Base-by-base conservation (phyloP, 2,888 invertebrate species). In the Cantharis flavilabris region DNA sequence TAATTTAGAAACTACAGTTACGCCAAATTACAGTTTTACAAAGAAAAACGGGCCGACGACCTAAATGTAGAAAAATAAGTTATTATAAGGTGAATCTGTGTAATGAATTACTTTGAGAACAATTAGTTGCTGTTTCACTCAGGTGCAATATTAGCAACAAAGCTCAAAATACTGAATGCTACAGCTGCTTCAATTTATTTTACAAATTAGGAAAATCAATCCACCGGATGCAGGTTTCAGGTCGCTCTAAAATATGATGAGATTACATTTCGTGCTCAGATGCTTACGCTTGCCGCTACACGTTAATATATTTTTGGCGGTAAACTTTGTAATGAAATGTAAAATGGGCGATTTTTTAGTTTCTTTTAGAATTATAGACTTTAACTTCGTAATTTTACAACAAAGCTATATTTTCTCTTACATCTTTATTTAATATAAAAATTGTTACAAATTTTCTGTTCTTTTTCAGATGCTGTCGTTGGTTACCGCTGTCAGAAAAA, bases 201-300 rank as follows among this genome's bases (percentile, higher is more conserved):
- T 81, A 82, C 83, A 83, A 83, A 83, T 83, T 83, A 82, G 82
- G 80, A 80, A 80, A 82, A 83, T 83, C 82, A 81, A 82, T 82
- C 82, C 78, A 77, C 73, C 73, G 76, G 76, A 80, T 76, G 79
- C 78, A 73, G 76, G 73, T 71, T 76, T 73, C 63, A 71, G 77
- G 79, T 73, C 80, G 78, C 79, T 77, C 80, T 82, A 81, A 81
- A 82, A 82, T 82, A 82, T 82, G 82, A 81, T 73, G 80, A 79
- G 82, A 82, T 82, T 82, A 82, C 78, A 79, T 80, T 80, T 79
- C 76, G 80, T 78, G 80, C 79, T 74, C 80, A 79, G 80, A 79
- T 81, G 80, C 79, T 76, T 75, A 73, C 62, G 74, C 73, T 65
- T 72, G 33, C 74, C 64, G 71, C 71, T 76, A 75, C 75, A 73